Base-by-base conservation (phyloP, 2,888 invertebrate species). In the Sylvicola cinctus region DNA sequence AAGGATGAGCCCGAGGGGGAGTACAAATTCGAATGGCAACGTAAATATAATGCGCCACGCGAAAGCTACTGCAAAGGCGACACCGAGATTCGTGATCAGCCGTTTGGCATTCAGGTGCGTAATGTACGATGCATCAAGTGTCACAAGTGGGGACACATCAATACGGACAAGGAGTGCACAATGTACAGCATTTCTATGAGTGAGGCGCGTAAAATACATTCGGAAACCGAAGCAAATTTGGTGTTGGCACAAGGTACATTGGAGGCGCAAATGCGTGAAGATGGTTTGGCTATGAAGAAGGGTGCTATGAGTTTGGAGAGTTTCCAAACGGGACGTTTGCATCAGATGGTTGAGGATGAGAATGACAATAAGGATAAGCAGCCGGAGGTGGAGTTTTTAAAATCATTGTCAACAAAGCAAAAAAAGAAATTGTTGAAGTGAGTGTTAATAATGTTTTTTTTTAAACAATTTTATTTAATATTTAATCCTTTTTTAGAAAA, bases 1-100 rank as follows among this genome's bases (percentile, higher is more conserved):
- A 74, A 81, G 40, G 87, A 88, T 52, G 84, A 87, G 46, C 83
- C 87, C 51, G 93, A 93, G 51, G 87, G 87, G 2, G 95, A 96
- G 48, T 95, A 85, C 49, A 98, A 96, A 59, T 99, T 99, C 62
- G 98, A 99, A 53, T 99, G 98, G 98, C 98, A 98, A 58, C 68
- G 98, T 31, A 96, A 96, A 55, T 98, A 90, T 49, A 96, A 96
- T 63, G 98, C 98, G 4, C 98, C 98, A 0, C 68, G 98, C 55
- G 98, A 99, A 61, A 90, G 90, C 47, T 96, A 91, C 54, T 93
- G 95, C 48, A 95, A 95, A 56, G 90, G 90, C 13, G 91, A 99
- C 54, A 88, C 90, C 41, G 88, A 90, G 55, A 96, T 99, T 47
- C 68, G 88, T 38, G 98, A 98, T 61, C 95, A 96, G 55, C 96